These are phyloP conservation scores for Fistularia tabacaria DNA, from an alignment of 2,797 vertebrate species.

Conservation along the genomic window DNA sequence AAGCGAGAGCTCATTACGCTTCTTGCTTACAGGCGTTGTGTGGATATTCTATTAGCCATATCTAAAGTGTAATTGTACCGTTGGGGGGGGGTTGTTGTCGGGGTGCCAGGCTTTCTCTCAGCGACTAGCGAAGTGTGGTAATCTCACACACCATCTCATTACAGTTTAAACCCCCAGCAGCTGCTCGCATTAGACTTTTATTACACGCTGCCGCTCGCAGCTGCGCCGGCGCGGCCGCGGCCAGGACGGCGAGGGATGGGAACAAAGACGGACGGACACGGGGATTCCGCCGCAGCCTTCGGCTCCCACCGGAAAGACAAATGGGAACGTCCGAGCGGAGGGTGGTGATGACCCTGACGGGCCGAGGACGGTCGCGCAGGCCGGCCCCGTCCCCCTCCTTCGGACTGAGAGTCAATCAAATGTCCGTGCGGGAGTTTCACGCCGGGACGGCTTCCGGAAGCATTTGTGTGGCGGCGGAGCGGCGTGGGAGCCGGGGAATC, in stretches of 20 bases:
- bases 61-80: conserved; percentile 77
- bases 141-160: conserved; percentile 83
- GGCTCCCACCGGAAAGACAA: conserved; percentile 70
- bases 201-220: conserved; percentile 78
- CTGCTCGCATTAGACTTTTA: conserved; percentile 82
- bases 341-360: conserved; percentile 71
- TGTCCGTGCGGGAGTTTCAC: conserved; percentile 51
- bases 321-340: conserved; percentile 66
- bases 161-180: conserved; percentile 78
- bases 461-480: conserved; percentile 57
- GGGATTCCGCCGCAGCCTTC: conserved; percentile 72
- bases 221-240: conserved; percentile 72
- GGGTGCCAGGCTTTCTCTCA: conserved; percentile 71
- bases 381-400: conserved; percentile 65
- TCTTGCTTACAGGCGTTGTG: conserved; percentile 72
- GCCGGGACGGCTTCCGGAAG: conserved; percentile 60
- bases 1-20: conserved; percentile 67
- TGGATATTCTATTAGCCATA: conserved; percentile 76
- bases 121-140: conserved; percentile 74
- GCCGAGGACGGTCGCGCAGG: conserved; percentile 74
- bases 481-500: conserved; percentile 37
- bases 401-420: conserved; percentile 67
- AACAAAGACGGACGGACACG: conserved; percentile 72
- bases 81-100: conserved; percentile 56
- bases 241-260: conserved; percentile 72